Evolutionary conservation across 2,888 invertebrate species (phyloP), one percentile per base, ranked within the genome.

Genomic region (Rhingia campestris): DNA sequence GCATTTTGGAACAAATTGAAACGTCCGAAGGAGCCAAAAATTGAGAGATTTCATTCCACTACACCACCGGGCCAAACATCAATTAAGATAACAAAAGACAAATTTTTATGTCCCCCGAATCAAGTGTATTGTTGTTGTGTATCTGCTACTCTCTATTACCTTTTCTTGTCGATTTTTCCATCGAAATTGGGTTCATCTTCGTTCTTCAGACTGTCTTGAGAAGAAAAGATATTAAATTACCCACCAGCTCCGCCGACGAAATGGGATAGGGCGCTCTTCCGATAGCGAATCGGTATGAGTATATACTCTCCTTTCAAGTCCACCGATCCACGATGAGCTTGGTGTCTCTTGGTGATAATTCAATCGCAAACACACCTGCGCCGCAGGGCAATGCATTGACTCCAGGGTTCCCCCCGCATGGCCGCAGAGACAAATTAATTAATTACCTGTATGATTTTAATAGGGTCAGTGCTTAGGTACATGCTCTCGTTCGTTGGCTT

Each of bases 381-480:
- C 82, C 61, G 30, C 82, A 33, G 56, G 67, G 37, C 81, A 53
- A 51, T 66, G 43, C 30, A 64, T 74, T 30, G 33, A 51, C 47
- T 58, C 58, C 63, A 10, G 54, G 30, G 49, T 9, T 53, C 33
- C 47, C 47, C n/a, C 64, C 6, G 14, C 41, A 61, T 30, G 59
- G 53, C 22, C 22, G 43, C 67, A 67, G 79, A 82, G 73, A 82
- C 82, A 79, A 82, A 77, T 79, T 82, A 79, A 82, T 82, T 82
- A 82, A 82, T 82, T 82, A 82, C 82, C 79, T 82, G 73, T 79
- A 73, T 74, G 82, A 79, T 79, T 82, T 82, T 82, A 82, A 82
- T 82, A 82, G 82, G 82, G 82, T 79, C 72, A 77, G 77, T 67
- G 82, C 73, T 51, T 73, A 54, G 77, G 14, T 69, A 67, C 67